A percentile compares a stretch with the other conserved stretches of the same genome.
phyloP scores from a whole-genome alignment of 2,888 invertebrate genomes.

The Limenitis camilla region DNA sequence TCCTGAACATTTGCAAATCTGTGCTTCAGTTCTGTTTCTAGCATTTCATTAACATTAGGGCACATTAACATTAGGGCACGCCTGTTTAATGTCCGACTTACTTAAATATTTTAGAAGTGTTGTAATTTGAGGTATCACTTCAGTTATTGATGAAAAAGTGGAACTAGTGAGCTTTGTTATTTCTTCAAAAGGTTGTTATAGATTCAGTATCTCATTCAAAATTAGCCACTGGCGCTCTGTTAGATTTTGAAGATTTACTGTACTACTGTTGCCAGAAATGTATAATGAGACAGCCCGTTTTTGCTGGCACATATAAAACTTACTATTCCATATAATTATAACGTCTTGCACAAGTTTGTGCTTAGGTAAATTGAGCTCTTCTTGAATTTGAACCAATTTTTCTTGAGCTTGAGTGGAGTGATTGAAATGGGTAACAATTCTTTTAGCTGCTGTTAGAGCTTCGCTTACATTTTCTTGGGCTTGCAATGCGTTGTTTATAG shows the following conservation, averaged over 20 bases:
- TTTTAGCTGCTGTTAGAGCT: neutral
- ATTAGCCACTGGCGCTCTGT: slow-evolving; percentile 15
- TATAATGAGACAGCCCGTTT: neutral
- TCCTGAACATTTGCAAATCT: neutral
- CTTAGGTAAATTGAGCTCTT: slow-evolving; percentile 2
- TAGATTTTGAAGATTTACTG: no score
- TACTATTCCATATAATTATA: neutral
- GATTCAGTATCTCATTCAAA: neutral
- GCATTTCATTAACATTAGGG: neutral
- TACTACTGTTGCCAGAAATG: neutral
- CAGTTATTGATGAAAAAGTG: neutral
- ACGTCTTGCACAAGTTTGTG: slow-evolving; percentile 9
- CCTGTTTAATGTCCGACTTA: neutral
- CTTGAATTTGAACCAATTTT: slow-evolving; percentile 1
- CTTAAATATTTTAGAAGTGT: neutral
- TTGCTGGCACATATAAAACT: neutral
- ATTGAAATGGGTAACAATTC: slow-evolving; percentile 4
- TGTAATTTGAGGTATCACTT: neutral
- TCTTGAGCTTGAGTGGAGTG: slow-evolving; percentile 4
- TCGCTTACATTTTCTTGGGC: slow-evolving; percentile 1
- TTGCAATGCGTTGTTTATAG: neutral
- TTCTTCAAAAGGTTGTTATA: neutral
- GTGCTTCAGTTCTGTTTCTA: neutral
- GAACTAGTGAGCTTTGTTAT: neutral
- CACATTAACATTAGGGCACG: neutral